Evolutionary conservation across 2,797 vertebrate species (phyloP).

Genomic region (Pachyuromys duprasi): DNA sequence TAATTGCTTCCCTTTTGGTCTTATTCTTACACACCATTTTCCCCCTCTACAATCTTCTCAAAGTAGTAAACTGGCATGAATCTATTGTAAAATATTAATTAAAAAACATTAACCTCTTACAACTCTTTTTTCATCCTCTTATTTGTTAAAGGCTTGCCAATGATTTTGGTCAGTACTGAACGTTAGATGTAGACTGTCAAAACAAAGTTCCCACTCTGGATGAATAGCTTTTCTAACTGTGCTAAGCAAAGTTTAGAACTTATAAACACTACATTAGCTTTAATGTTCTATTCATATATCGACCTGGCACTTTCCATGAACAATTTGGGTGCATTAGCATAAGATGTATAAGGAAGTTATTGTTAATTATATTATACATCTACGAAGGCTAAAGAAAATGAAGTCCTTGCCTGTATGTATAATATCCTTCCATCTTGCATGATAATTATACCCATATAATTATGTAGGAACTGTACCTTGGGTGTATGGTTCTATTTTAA

Average conservation of each 20-base stretch:
- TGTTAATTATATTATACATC: conserved; percentile 15
- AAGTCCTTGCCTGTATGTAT: conserved; percentile 17
- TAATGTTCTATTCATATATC: conserved; percentile 40
- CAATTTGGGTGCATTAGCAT: background rate
- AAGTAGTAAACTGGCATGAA: background rate
- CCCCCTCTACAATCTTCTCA: background rate
- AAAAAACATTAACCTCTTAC: background rate
- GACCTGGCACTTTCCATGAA: conserved; percentile 17
- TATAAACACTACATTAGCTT: background rate
- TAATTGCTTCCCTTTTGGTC: background rate
- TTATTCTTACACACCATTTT: background rate
- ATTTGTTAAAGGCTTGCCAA: conserved; percentile 24
- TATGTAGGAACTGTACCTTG: conserved; percentile 3
- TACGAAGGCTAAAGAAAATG: background rate
- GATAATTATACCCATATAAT: conserved; percentile 28
- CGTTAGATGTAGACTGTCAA: background rate
- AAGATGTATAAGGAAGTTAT: background rate
- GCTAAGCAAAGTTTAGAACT: conserved; percentile 12
- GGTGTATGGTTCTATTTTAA: background rate
- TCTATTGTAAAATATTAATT: background rate
- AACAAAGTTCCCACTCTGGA: background rate
- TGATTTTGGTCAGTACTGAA: background rate
- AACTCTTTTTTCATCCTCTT: background rate
- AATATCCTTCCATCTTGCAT: background rate
- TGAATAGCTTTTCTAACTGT: background rate